Evolutionary conservation across 2,797 vertebrate species (phyloP).

Genomic region (Enteromius fasciolatus): DNA sequence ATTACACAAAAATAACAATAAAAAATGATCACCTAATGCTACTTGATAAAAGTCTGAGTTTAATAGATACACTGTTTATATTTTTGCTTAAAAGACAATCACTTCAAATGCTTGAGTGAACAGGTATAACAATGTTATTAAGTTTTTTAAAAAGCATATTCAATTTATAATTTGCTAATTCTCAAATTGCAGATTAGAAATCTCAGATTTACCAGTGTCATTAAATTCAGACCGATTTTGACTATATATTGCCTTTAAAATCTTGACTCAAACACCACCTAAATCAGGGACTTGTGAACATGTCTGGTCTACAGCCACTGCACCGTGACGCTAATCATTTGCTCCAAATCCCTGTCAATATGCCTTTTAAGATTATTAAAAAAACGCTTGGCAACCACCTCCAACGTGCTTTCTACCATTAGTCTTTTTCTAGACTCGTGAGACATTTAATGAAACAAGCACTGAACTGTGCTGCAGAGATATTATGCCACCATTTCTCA

Average conservation of each 20-base stretch:
- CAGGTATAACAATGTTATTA: neutral
- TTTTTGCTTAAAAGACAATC: neutral
- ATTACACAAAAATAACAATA: neutral
- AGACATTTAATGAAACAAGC: slow-evolving; percentile 20
- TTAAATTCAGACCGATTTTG: neutral
- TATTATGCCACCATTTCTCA: slow-evolving; percentile 45
- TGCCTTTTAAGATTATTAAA: slow-evolving; percentile 1
- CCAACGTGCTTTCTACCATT: slow-evolving; percentile 2
- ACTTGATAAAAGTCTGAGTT: neutral
- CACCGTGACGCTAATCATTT: slow-evolving; percentile 1
- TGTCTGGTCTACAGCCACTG: slow-evolving; percentile 1
- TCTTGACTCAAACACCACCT: neutral
- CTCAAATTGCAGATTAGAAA: neutral
- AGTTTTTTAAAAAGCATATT: neutral
- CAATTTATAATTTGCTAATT: neutral
- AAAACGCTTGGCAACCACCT: slow-evolving; percentile 16
- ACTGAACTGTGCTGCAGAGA: slow-evolving; percentile 42
- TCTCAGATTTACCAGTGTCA: neutral
- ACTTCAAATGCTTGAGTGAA: neutral
- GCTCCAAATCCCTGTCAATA: neutral
- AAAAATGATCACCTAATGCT: neutral
- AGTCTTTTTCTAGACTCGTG: neutral
- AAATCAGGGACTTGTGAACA: neutral
- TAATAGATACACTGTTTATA: neutral
- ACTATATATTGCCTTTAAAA: neutral